Evolutionary conservation across 1,140 invertebrate genomes (phyloP).

Genomic region (Drosophila orosa): DNA sequence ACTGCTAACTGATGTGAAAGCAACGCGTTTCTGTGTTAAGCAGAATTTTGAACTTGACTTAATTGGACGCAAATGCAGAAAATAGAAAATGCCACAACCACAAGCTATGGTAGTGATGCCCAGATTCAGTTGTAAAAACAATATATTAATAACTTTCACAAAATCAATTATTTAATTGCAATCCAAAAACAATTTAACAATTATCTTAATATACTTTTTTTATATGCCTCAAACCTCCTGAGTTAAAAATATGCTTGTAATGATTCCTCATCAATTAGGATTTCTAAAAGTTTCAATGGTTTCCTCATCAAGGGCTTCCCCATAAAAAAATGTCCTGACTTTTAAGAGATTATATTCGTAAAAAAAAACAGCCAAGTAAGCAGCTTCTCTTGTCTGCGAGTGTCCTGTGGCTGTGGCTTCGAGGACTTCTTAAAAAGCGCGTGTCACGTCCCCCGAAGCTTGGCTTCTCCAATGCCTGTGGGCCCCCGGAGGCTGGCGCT

Average conservation of each 20-base stretch:
- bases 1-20: constrained; percentile 29
- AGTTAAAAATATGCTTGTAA: constrained; percentile 5
- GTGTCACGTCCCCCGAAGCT: constrained; percentile 18
- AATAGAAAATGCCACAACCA: constrained; percentile 63
- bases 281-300: background rate
- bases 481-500: constrained; percentile 47
- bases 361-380: constrained; percentile 31
- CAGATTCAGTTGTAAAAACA: constrained; percentile 2
- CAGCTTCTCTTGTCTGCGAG: constrained; percentile 16
- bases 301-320: constrained; percentile 5
- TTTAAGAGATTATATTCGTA: background rate
- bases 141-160: background rate
- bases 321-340: background rate
- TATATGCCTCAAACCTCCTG: background rate
- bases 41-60: constrained; percentile 76
- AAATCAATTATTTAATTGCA: background rate
- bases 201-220: background rate
- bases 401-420: constrained; percentile 43
- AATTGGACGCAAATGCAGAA: constrained; percentile 69
- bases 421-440: constrained; percentile 11
- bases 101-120: constrained; percentile 32
- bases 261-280: constrained; percentile 7
- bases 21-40: constrained; percentile 56
- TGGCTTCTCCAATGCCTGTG: constrained; percentile 28
- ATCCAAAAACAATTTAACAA: background rate